Conservation (phyloP, 2,888 invertebrate genomes). For the Leucophenga maculata region DNA sequence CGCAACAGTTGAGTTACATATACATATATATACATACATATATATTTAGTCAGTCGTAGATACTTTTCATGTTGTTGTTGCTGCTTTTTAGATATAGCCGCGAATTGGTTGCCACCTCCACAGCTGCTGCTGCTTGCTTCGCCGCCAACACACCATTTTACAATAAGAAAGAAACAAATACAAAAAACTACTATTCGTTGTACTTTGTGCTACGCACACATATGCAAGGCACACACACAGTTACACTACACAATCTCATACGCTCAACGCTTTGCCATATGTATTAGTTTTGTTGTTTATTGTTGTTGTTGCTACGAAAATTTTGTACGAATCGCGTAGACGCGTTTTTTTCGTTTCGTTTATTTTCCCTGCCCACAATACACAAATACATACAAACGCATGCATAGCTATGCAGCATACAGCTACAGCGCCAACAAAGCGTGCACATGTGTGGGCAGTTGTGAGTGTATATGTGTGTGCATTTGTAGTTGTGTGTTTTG, state of each 20-base stretch:
- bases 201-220: not conserved
- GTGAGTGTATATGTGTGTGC: not conserved
- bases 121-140: conserved; percentile 18
- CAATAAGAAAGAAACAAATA: not conserved
- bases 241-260: conserved; percentile 14
- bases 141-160: conserved; percentile 65
- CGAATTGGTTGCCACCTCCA: conserved; percentile 60
- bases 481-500: conserved; percentile 34
- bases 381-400: conserved; percentile 54
- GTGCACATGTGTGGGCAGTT: not conserved
- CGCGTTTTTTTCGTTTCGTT: conserved; percentile 68
- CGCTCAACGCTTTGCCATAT: not conserved
- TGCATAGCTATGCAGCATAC: not conserved
- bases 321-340: conserved; percentile 71
- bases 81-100: conserved; percentile 34
- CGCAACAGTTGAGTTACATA: conserved; percentile 25
- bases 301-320: conserved; percentile 43
- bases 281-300: conserved; percentile 40
- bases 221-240: not conserved
- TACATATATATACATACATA: too few species aligned
- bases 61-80: conserved; percentile 27
- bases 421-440: not conserved
- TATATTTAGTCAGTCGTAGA: too few species aligned
- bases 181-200: too few species aligned
- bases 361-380: conserved; percentile 72